Evolutionary conservation across 2,797 vertebrate genomes (phyloP), one percentile per base, ranked within the genome.

Genomic region (Sebastolobus altivelis): DNA sequence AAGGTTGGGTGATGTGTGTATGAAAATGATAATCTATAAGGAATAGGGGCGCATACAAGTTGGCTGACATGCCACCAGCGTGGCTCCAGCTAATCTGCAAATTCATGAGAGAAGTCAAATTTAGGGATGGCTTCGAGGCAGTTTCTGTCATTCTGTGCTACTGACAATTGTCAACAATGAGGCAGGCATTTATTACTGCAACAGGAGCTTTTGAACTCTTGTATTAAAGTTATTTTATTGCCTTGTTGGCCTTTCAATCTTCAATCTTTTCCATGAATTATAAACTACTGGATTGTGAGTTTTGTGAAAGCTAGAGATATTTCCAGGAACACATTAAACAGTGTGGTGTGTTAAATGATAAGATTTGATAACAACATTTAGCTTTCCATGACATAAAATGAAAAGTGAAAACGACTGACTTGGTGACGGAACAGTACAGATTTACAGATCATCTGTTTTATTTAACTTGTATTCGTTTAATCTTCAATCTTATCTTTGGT

Each of bases 281-380:
- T 33, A 59, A 52, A 2, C 3, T 31, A 6, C 20, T 37, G 13
- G n/a, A 43, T 16, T 35, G 22, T 22, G 6, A 31, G 12, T 54
- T 56, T 60, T 63, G 14, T 43, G 59, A 68, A 65, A 74, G 10
- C 38, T 66, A 6, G 18, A 35, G 16, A 14, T 65, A 54, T 60
- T 84, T 69, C 54, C 69, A 10, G 20, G 66, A 61, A 68, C 59
- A 69, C 43, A 27, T 65, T 18, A 37, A 72, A 73, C 59, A 27
- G 27, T 13, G 31, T 16, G 16, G 31, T 35, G 33, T 61, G 40
- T 6, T 4, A 56, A 68, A 70, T 66, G 58, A 79, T 65, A 65
- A 73, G 55, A 22, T 37, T 27, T 79, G 60, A 82, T 80, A 62
- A 67, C 9, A 75, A 33, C 72, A 61, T 79, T 82, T 82, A 70